phyloP scores from a whole-genome alignment of 2,888 invertebrate species.

The Drosophila putrida region DNA sequence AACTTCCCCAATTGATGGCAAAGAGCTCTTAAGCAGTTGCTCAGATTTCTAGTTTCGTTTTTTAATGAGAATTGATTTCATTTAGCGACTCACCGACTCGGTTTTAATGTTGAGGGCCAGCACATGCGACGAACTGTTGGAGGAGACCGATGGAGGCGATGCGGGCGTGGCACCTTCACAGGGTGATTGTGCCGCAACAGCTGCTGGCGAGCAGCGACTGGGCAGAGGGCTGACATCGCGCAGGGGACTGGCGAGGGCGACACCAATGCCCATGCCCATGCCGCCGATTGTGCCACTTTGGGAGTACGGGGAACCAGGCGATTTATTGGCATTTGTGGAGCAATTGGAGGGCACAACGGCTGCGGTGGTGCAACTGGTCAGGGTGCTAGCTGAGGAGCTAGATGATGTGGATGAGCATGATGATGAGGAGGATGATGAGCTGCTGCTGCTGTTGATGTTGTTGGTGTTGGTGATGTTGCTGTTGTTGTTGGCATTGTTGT shows the following conservation, averaged over 20 bases:
- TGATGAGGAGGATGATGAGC: conserved; percentile 80
- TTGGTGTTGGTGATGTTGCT: conserved; percentile 38
- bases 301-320: conserved; percentile 72
- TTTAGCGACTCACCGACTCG: conserved; percentile 82
- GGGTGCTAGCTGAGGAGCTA: conserved; percentile 68
- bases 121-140: conserved; percentile 68
- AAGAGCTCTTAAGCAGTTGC: conserved; percentile 50
- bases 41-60: conserved; percentile 52
- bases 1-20: conserved; percentile 1
- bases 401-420: conserved; percentile 81
- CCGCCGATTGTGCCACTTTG: conserved; percentile 65
- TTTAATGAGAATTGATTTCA: conserved; percentile 41
- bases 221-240: conserved; percentile 60
- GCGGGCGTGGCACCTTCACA: conserved; percentile 56
- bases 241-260: conserved; percentile 41
- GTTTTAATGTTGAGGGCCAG: conserved; percentile 82
- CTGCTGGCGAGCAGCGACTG: conserved; percentile 54
- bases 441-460: conserved; percentile 69
- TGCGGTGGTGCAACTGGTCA: conserved; percentile 80
- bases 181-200: conserved; percentile 55
- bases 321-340: conserved; percentile 82
- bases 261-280: conserved; percentile 29
- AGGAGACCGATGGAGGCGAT: conserved; percentile 53
- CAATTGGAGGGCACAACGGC: conserved; percentile 80
- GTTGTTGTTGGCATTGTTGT: conserved; percentile 38